Base-by-base conservation (phyloP, 2,797 vertebrate species). In the Hydrocynus forskahlii region DNA sequence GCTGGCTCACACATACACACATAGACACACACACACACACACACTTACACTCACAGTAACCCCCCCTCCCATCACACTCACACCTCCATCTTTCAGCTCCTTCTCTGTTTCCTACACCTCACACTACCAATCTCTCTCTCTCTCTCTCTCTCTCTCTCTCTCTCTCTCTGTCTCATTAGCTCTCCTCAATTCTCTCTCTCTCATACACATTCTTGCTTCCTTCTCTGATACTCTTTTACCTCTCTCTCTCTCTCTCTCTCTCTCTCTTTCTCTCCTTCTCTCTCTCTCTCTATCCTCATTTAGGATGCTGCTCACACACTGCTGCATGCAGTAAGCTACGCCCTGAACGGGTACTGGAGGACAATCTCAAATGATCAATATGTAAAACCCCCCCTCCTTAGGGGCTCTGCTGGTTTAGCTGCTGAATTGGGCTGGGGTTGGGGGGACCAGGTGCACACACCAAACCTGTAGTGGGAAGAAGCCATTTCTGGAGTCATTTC, bases 221-320 rank as follows among this genome's bases (percentile, higher is more conserved):
- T 78, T 16, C 66, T 77, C 67, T 38, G 35, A 35, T 35, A 35
- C 35, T 35, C 35, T 35, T 35, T 35, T 5, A 35, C 35, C 81
- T 75, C 81, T 72, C 83, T 76, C 69, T 57, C 54, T 84, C 74
- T 67, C 83, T 72, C 83, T 59, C 68, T 40, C 16, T 21, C 7
- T 63, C 81, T 67, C 54, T 66, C 67, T 48, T 10, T 19, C 70
- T 68, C 17, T 76, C 38, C 57, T 25, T 48, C 72, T 55, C 50
- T 59, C 68, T 67, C 38, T 60, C 50, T 60, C 69, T 43, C 21
- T 21, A 4, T 63, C 78, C 73, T 62, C 75, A 72, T 94, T 93
- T 90, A 76, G 9, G 81, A 94, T 94, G 92, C 93, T 90, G 89
- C 88, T 93, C 94, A 94, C 93, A 92, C 88, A 77, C 72, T 88